Base-by-base conservation (phyloP, 1,140 invertebrate genomes). In the Matsumurasca onukii region DNA sequence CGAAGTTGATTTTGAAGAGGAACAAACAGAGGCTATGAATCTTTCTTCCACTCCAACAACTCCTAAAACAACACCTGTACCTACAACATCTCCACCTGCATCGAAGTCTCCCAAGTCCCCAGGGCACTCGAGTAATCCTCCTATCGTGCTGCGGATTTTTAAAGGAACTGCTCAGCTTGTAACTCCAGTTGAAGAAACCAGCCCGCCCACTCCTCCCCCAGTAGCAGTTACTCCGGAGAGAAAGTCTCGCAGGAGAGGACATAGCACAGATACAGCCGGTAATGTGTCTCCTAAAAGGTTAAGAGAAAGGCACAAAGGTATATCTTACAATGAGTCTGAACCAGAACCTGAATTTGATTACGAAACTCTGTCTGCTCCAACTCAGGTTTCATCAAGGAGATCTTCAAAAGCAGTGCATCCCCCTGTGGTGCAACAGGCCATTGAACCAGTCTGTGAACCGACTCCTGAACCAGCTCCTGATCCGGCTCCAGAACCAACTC, bases 131-230 rank as follows among this genome's bases (percentile, higher is more conserved):
- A 76, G 78, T 9, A 86, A 87, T 76, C 85, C 86, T n/a, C 86
- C 86, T 29, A 89, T 89, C 65, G 86, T 88, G 34, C 76, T 89
- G 69, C 78, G 86, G 77, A 89, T 89, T 80, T 86, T 86, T 70
- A 85, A 86, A 71, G 86, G 86, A 5, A 88, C 86, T 63, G 84
- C 72, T 74, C 80, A 62, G 72, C 76, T 65, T 69, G 61, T 67
- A 70, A 80, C 70, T 55, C 67, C 22, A 77, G 70, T 71, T 27
- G 69, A 70, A 39, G 61, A 49, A 29, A n/a, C 78, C 70, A 77
- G 83, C 59, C 83, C 83, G 70, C 79, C 77, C 76, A 79, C 81
- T 73, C 80, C 78, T 27, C 78, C 80, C 34, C 78, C 80, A 22
- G 75, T 77, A 20, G 29, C 70, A 3, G 24, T 63, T 3, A 31